These are phyloP conservation scores for Amblyjoppa proteus DNA, from an alignment of 2,888 invertebrate species.

Conservation along the genomic window DNA sequence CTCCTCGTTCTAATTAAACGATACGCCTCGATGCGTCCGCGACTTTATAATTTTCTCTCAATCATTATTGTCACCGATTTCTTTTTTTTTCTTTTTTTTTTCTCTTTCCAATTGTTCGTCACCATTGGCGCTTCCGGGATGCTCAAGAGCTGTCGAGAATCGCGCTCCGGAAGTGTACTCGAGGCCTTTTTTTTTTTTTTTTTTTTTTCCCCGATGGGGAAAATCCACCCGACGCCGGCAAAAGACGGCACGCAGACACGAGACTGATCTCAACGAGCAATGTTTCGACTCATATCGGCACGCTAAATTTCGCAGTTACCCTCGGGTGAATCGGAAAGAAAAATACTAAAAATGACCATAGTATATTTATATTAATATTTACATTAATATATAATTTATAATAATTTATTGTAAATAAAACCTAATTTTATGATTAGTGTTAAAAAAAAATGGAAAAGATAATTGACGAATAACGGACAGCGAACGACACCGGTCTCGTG, in stretches of 20 bases:
- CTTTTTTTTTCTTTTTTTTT: slow-evolving; percentile 14
- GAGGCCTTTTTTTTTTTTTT: slow-evolving; percentile 32
- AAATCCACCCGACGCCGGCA: slow-evolving; percentile 25
- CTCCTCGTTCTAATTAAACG: slow-evolving; percentile 65
- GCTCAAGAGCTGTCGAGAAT: slow-evolving; percentile 18
- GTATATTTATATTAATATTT: not conserved
- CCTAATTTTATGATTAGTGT: slow-evolving; percentile 2
- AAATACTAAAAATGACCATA: not conserved
- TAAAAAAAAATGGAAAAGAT: not conserved
- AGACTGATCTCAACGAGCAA: slow-evolving; percentile 27
- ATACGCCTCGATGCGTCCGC: slow-evolving; percentile 62
- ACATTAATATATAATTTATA: not conserved
- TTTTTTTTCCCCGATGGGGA: slow-evolving; percentile 13
- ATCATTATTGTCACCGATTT: slow-evolving; percentile 41
- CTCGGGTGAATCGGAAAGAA: slow-evolving; percentile 7
- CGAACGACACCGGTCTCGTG: slow-evolving; percentile 57
- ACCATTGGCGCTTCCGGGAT: slow-evolving; percentile 22
- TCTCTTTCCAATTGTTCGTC: slow-evolving; percentile 32
- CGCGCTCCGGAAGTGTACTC: slow-evolving; percentile 30
- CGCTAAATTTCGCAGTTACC: slow-evolving; percentile 1
- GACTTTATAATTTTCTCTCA: slow-evolving; percentile 63
- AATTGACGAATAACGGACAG: not conserved
- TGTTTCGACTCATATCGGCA: not conserved
- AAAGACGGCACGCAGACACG: slow-evolving; percentile 52
- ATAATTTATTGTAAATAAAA: slow-evolving; percentile 30